Percentiles rank a stretch among this genome's conserved stretches.
phyloP scores from a whole-genome alignment of 1,140 invertebrate species.

The Heliconius himera region DNA sequence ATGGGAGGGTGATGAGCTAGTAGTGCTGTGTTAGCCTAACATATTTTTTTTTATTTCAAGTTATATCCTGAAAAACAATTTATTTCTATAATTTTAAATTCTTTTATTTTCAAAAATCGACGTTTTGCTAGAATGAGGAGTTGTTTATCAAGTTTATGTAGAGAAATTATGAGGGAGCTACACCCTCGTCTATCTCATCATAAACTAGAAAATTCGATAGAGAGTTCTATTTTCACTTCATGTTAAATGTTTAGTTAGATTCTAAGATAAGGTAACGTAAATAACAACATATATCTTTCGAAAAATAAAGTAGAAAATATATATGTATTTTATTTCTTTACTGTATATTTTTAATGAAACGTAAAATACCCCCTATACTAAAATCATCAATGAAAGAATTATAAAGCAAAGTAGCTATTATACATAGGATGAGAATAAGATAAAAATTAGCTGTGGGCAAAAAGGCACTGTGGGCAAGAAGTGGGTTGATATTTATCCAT shows the following conservation, averaged over 20 bases:
- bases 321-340: background rate
- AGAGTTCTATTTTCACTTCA: background rate
- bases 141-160: background rate
- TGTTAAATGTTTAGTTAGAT: background rate
- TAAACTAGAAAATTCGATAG: background rate
- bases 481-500: background rate
- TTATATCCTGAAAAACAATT: too few relatives aligned
- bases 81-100: too few relatives aligned
- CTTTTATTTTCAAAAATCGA: background rate
- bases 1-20: background rate
- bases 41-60: too few relatives aligned
- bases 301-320: background rate
- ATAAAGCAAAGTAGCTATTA: background rate
- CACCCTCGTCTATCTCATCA: background rate
- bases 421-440: background rate
- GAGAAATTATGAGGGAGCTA: background rate
- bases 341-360: too few relatives aligned
- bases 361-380: background rate
- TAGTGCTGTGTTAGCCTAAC: too few relatives aligned
- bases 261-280: background rate
- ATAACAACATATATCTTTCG: background rate
- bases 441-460: background rate
- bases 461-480: background rate
- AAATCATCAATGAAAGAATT: slow-evolving; percentile 6
- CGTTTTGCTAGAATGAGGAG: background rate